Base-by-base conservation (phyloP, 1,140 invertebrate species). In the Colletes gigas region DNA sequence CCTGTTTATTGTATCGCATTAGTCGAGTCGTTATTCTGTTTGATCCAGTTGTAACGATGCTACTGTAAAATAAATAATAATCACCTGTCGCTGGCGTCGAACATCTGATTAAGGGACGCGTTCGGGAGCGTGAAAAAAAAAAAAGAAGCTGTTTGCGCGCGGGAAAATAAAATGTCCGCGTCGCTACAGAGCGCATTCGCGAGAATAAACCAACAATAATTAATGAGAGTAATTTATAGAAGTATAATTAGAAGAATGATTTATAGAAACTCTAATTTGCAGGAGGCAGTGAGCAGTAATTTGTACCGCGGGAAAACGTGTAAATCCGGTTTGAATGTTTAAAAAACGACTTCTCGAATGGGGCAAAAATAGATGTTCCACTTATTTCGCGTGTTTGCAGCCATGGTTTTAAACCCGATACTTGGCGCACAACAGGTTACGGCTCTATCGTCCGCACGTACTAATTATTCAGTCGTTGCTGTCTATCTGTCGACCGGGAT, bases 161-260 rank as follows among this genome's bases (percentile, higher is more conserved):
- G 10, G 15, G 12, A 21, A 30, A 66, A 70, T 41, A 71, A 71
- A 78, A 19, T 65, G 70, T 79, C 70, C 63, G 63, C 50, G 21
- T 17, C 41, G 21, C 30, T 47, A 59, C 60, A 52, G 57, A 78
- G 68, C 55, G 30, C 67, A 63, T 59, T 72, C 50, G 19, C 39
- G 50, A n/a, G 77, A 73, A 79, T 79, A 79, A 79, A 79, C 77
- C 77, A 79, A 79, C 77, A 79, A 73, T 79, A 79, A 79, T 79
- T 79, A 79, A 79, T 79, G 77, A 79, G 70, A 54, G 77, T 79
- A 79, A 79, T 79, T 79, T 79, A 79, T 79, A 65, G 77, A 79
- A 79, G 69, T 79, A 79, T 79, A 79, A 79, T 79, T 79, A 79
- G 77, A 79, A 79, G 77, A 79, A 73, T 73, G 77, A 79, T 79